Percentiles rank a stretch among this genome's conserved stretches.
phyloP scores from a whole-genome alignment of 2,888 invertebrate species.

The Tenodera sinensis region DNA sequence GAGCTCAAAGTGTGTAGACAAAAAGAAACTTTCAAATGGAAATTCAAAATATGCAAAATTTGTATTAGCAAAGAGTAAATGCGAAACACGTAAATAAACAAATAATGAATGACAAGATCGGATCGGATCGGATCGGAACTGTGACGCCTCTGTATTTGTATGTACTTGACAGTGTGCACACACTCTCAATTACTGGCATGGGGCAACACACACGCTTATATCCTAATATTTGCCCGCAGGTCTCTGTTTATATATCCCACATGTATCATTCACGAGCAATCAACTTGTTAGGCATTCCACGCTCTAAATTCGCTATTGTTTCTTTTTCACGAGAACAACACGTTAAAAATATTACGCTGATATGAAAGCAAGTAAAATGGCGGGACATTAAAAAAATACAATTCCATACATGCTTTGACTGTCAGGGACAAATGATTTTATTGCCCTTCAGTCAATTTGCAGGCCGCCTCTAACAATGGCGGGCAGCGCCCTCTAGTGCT shows the following conservation, averaged over 20 bases:
- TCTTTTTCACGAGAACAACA: neutral
- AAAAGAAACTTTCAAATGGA: neutral
- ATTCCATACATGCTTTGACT: slow-evolving; percentile 3
- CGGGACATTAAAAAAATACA: slow-evolving; percentile 9
- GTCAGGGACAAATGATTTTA: slow-evolving; percentile 12
- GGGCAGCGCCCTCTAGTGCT: neutral
- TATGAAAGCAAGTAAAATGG: slow-evolving; percentile 3
- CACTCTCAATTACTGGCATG: neutral
- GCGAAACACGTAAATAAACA: neutral
- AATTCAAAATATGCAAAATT: neutral
- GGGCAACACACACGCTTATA: neutral
- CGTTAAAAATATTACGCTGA: neutral
- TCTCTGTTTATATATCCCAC: neutral
- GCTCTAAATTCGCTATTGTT: neutral
- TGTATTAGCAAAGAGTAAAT: neutral
- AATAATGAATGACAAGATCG: neutral
- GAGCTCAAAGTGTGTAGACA: too few species aligned
- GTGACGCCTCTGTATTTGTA: neutral
- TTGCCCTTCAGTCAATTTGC: slow-evolving; percentile 17
- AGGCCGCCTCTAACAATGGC: neutral
- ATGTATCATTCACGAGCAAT: slow-evolving; percentile 1
- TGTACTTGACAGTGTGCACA: neutral
- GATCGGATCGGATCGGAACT: too few species aligned
- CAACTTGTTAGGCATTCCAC: neutral
- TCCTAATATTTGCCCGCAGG: neutral